phyloP scores from a whole-genome alignment of 2,797 vertebrate genomes.

The Neopelma chrysocephalum region DNA sequence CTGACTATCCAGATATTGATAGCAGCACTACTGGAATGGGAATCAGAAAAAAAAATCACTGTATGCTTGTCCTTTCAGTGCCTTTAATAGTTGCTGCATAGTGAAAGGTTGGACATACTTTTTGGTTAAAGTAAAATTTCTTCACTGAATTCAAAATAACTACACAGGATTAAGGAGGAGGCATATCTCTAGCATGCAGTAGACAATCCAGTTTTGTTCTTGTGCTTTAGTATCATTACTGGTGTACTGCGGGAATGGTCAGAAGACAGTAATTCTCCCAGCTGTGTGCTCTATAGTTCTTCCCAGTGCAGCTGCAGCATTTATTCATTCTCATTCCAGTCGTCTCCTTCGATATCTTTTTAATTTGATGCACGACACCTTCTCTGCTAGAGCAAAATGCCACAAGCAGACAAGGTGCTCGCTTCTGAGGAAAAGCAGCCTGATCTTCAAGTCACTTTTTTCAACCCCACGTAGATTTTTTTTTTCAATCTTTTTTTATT shows the following conservation, averaged over 20 bases:
- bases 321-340: slow-evolving; percentile 32
- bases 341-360: neutral
- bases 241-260: neutral
- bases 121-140: neutral
- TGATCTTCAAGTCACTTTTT: neutral
- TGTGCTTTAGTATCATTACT: neutral
- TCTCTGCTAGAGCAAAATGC: slow-evolving; percentile 5
- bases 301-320: neutral
- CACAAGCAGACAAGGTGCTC: slow-evolving; percentile 11
- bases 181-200: neutral
- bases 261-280: neutral
- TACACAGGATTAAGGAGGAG: neutral
- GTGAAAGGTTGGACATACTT: neutral
- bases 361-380: neutral
- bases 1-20: neutral
- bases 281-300: neutral
- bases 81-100: neutral
- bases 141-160: neutral
- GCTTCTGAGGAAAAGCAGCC: neutral
- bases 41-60: neutral
- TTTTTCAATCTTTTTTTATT: neutral
- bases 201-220: neutral
- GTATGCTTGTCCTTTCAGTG: neutral
- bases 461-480: neutral
- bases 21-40: neutral